Conservation (phyloP, 2,888 invertebrate species). For the Tribolium freemani region DNA sequence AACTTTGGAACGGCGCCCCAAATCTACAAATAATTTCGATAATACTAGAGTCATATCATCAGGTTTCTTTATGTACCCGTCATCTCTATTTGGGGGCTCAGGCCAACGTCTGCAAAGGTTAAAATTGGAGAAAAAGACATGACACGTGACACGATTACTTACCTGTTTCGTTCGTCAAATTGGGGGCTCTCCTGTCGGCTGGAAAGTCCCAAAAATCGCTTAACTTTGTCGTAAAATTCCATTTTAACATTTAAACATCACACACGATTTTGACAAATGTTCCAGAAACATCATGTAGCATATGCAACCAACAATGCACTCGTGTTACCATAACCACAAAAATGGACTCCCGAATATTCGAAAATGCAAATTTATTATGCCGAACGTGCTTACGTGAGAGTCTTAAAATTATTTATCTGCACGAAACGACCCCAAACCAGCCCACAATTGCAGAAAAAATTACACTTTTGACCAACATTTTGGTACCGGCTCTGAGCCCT, state of each 20-base stretch:
- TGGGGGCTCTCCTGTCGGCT: background rate
- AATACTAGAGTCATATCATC: background rate
- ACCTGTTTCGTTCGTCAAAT: background rate
- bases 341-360: slow-evolving; percentile 7
- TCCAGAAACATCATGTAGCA: background rate
- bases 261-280: background rate
- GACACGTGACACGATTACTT: background rate
- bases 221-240: slow-evolving; percentile 26
- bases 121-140: background rate
- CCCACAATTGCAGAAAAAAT: slow-evolving; percentile 18
- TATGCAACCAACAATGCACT: no score
- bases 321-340: background rate
- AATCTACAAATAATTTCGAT: background rate
- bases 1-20: slow-evolving; percentile 55
- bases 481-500: background rate
- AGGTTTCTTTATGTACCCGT: background rate
- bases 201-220: slow-evolving; percentile 17
- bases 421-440: background rate
- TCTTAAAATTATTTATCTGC: background rate
- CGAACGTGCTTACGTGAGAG: slow-evolving; percentile 22
- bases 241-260: background rate
- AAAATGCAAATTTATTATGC: slow-evolving; percentile 32
- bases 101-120: background rate
- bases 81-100: background rate
- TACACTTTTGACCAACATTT: slow-evolving; percentile 13